Conservation (phyloP, 1,140 invertebrate species). For the Thrips palmi region DNA sequence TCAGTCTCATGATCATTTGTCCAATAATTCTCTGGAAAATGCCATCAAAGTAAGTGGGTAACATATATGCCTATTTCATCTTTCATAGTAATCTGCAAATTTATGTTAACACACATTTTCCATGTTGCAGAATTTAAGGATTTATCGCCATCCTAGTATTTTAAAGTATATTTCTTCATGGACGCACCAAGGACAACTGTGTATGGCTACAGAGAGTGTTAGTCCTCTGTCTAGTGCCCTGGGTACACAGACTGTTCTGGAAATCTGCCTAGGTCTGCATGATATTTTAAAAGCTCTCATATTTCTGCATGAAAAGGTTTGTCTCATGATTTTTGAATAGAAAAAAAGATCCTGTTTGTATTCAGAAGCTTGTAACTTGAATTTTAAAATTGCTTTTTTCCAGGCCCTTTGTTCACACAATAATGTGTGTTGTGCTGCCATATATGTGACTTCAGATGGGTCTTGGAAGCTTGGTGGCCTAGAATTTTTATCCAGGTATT, state of each 20-base stretch:
- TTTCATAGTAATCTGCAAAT: constrained; percentile 2
- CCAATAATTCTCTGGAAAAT: constrained; percentile 45
- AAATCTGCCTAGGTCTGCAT: constrained; percentile 60
- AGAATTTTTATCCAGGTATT: constrained; percentile 46
- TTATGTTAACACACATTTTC: constrained; percentile 5
- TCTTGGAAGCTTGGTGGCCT: constrained; percentile 67
- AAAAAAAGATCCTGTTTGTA: background rate
- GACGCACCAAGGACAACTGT: constrained; percentile 46
- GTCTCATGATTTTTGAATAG: constrained; percentile 5
- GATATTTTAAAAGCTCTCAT: constrained; percentile 54
- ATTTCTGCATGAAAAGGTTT: constrained; percentile 55
- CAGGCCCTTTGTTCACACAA: constrained; percentile 56
- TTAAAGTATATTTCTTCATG: constrained; percentile 60
- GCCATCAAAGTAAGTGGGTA: constrained; percentile 40
- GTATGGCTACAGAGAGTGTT: constrained; percentile 53
- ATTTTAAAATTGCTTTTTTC: constrained; percentile 14
- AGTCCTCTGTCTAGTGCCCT: constrained; percentile 45
- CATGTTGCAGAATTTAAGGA: constrained; percentile 51
- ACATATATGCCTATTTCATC: background rate
- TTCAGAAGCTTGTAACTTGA: background rate
- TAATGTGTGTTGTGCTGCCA: constrained; percentile 55
- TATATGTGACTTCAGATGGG: constrained; percentile 62
- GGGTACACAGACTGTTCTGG: constrained; percentile 39
- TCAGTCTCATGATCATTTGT: constrained; percentile 29
- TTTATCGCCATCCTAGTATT: constrained; percentile 64